phyloP scores from a whole-genome alignment of 2,113 vertebrate genomes.

The Terrapene triunguis region DNA sequence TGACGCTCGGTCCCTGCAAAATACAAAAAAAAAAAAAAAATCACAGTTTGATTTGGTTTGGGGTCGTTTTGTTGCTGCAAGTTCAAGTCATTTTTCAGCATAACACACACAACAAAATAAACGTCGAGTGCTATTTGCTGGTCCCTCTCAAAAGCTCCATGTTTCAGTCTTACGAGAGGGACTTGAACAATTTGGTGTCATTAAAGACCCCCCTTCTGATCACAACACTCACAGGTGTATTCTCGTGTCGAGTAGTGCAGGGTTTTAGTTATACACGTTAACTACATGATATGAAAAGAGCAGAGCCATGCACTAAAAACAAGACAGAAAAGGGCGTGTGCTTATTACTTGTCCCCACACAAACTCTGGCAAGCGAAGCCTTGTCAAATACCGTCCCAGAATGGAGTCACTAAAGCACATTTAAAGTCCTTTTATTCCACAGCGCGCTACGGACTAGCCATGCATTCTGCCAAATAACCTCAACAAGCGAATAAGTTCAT shows the following conservation, averaged over 20 bases:
- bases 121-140: background rate
- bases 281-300: background rate
- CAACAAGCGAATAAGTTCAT: background rate
- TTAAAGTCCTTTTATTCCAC: background rate
- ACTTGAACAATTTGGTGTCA: background rate
- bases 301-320: background rate
- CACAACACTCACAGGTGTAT: background rate
- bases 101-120: background rate
- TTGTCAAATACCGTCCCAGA: background rate
- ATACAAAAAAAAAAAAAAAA: background rate
- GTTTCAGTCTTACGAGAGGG: background rate
- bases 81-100: background rate
- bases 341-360: background rate
- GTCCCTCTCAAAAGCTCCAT: background rate
- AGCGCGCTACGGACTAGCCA: background rate
- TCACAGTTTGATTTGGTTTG: background rate
- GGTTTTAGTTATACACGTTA: background rate
- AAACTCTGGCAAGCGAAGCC: background rate
- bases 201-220: background rate
- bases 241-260: background rate
- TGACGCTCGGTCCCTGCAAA: slow-evolving; percentile 93
- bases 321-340: background rate
- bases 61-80: rapidly evolving
- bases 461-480: background rate
- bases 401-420: background rate